Evolutionary conservation across 2,888 invertebrate species (phyloP), one percentile per base, ranked within the genome.

Genomic region (Poecilobothrus nobilitatus): DNA sequence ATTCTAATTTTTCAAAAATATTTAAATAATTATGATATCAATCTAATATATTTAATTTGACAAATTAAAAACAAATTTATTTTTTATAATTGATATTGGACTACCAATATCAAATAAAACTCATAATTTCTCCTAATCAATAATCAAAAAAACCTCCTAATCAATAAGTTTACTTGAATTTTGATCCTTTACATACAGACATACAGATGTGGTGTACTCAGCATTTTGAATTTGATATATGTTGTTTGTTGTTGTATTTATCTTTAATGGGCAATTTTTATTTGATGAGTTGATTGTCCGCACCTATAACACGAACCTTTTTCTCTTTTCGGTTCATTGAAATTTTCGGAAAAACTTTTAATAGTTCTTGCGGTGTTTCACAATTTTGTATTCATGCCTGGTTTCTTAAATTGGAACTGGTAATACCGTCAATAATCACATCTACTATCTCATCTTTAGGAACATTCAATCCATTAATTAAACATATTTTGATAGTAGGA

Each of bases 61-160:
- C n/a, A 8, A 20, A 7, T 22, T 37, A 66, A 6, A 44, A 22
- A 66, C 27, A 41, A 22, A n/a, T 15, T 66, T 20, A 20, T 53
- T 21, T 22, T 44, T 44, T 37, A 65, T 65, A 10, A 65, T 4
- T 12, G 18, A 18, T n/a, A 65, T 65, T 37, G 65, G 7, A 20
- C 66, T 66, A 20, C 66, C 66, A 15, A 22, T 12, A 22, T 66
- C 66, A 21, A 37, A 65, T 37, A 65, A 65, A 37, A n/a, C 37
- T 2, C 8, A 1, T 20, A 65, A 34, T 37, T 65, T 34, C 3
- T 7, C 37, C 20, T n/a, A n/a, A n/a, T n/a, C n/a, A n/a, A n/a
- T n/a, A n/a, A n/a, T n/a, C n/a, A n/a, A n/a, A n/a, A n/a, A n/a
- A n/a, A n/a, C n/a, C n/a, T n/a, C n/a, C n/a, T n/a, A n/a, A n/a